phyloP scores from a whole-genome alignment of 2,113 vertebrate species.

The Stomatorhinus ivindoensis region DNA sequence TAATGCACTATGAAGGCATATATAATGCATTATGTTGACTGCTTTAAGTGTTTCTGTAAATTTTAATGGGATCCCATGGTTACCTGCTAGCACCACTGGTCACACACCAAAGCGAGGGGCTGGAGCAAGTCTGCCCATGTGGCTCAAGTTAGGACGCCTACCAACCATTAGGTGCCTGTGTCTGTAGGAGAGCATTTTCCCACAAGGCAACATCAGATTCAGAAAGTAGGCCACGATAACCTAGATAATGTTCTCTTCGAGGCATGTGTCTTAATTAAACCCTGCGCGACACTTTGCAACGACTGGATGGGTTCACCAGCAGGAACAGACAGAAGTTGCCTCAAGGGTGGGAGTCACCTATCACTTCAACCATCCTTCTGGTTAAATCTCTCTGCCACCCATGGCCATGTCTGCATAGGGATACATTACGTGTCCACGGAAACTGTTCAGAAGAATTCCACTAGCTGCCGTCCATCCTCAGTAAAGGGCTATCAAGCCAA shows the following conservation, averaged over 20 bases:
- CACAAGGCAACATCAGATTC: not conserved
- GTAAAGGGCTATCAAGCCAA: not conserved
- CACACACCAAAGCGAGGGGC: not conserved
- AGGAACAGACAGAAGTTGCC: not conserved
- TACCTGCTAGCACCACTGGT: not conserved
- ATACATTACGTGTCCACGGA: not conserved
- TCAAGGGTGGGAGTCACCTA: slow-evolving; percentile 3
- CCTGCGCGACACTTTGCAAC: not conserved
- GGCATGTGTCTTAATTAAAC: slow-evolving; percentile 20
- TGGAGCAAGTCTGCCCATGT: not conserved
- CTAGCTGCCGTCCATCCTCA: not conserved
- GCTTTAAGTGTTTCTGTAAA: not conserved
- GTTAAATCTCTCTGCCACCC: not conserved
- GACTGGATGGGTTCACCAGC: not conserved
- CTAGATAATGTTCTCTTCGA: slow-evolving; percentile 13
- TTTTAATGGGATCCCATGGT: not conserved
- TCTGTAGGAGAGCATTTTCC: not conserved
- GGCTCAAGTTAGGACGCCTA: not conserved
- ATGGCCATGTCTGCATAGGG: not conserved
- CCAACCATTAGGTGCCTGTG: not conserved
- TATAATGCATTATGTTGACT: not conserved
- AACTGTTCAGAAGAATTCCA: not conserved
- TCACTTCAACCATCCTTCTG: not conserved
- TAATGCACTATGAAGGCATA: not conserved
- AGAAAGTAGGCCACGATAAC: slow-evolving; percentile 20